These are phyloP conservation scores for Laticauda laticaudata DNA, from an alignment of 2,113 vertebrate species.

Conservation along the genomic window DNA sequence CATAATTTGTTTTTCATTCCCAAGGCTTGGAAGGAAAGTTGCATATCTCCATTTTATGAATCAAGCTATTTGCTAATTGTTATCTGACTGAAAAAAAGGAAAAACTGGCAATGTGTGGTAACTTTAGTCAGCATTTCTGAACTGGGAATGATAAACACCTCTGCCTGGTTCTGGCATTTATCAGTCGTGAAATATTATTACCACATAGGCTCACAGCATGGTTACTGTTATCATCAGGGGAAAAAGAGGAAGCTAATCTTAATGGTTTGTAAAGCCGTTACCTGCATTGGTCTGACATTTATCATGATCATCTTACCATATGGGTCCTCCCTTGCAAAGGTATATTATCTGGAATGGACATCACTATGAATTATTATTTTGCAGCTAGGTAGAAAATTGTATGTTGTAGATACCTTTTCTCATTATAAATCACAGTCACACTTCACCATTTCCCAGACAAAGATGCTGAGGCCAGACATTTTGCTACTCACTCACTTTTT, in stretches of 20 bases:
- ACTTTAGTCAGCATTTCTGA: constrained; percentile 86
- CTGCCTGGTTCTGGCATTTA: constrained; percentile 79
- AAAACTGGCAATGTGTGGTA: constrained; percentile 81
- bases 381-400: constrained; percentile 99
- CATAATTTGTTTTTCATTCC: background rate
- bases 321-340: constrained; percentile 85
- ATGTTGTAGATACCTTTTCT: constrained; percentile 94
- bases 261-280: constrained; percentile 99
- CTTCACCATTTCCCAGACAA: constrained; percentile 86
- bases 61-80: constrained; percentile 60
- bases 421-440: constrained; percentile 98
- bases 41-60: constrained; percentile 47
- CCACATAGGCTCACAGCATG: constrained; percentile 80
- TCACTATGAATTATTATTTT: constrained; percentile 99
- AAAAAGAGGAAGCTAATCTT: constrained; percentile 85
- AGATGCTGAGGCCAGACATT: constrained; percentile 90
- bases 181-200: constrained; percentile 85
- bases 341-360: constrained; percentile 92
- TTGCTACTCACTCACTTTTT: constrained; percentile 66
- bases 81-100: constrained; percentile 64
- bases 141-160: constrained; percentile 81
- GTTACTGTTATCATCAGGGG: constrained; percentile 79
- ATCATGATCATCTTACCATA: constrained; percentile 93
- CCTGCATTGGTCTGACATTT: constrained; percentile 94
- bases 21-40: constrained; percentile 40